These are phyloP conservation scores for Pagetopsis macropterus DNA, from an alignment of 2,797 vertebrate genomes.

Conservation along the genomic window DNA sequence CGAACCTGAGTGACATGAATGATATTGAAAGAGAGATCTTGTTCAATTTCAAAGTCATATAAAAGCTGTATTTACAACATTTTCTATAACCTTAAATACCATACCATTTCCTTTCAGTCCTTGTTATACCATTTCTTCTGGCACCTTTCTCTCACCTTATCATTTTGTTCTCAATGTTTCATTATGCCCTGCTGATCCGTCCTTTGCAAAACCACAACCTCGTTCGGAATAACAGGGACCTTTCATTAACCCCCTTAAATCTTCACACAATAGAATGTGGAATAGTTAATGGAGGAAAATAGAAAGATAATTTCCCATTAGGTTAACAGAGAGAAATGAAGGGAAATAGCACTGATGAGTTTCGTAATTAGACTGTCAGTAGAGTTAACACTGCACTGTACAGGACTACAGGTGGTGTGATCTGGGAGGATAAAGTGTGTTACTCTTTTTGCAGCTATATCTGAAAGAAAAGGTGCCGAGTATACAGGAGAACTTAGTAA, in stretches of 20 bases:
- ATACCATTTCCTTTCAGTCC: neutral
- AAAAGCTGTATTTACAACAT: neutral
- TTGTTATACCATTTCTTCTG: neutral
- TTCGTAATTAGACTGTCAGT: neutral
- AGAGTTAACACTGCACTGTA: neutral
- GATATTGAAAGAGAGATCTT: neutral
- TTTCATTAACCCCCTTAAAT: neutral
- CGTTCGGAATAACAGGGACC: neutral
- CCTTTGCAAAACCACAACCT: neutral
- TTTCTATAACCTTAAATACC: neutral
- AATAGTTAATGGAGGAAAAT: neutral
- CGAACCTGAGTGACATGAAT: neutral
- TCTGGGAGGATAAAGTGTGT: neutral
- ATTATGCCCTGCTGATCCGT: neutral
- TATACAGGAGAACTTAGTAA: neutral
- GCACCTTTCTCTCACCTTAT: neutral
- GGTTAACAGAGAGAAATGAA: slow-evolving; percentile 13
- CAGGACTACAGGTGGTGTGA: neutral
- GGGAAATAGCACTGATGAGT: neutral
- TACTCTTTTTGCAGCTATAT: neutral
- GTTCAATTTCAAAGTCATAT: neutral
- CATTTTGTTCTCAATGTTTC: neutral
- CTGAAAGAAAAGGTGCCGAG: neutral
- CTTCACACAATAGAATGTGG: neutral
- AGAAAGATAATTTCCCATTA: neutral